These are phyloP conservation scores for Coryphaenoides rupestris DNA, from an alignment of 2,113 vertebrate genomes.

Conservation along the genomic window DNA sequence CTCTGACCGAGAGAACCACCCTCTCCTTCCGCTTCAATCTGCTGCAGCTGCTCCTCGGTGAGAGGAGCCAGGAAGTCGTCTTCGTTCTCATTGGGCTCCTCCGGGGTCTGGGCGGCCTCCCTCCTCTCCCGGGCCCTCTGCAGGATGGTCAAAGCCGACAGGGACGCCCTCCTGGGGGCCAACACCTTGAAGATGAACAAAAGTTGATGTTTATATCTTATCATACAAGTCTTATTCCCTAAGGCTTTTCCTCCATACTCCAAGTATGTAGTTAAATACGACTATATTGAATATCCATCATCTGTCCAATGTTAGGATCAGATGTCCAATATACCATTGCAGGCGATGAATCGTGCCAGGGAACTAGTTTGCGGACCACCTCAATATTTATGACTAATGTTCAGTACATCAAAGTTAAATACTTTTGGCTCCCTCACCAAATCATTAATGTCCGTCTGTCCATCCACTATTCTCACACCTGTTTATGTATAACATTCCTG, in stretches of 20 bases:
- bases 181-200: slow-evolving; percentile 60
- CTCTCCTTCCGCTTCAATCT: slow-evolving; percentile 23
- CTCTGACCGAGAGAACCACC: background rate
- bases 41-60: slow-evolving; percentile 46
- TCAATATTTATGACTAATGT: too few relatives aligned
- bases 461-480: too few relatives aligned
- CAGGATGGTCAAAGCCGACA: slow-evolving; percentile 56
- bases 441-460: too few relatives aligned
- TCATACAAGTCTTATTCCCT: background rate
- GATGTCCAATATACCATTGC: too few relatives aligned
- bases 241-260: background rate
- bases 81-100: background rate
- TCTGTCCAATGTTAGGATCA: too few relatives aligned
- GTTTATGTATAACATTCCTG: too few relatives aligned
- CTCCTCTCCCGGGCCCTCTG: slow-evolving; percentile 57
- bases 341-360: too few relatives aligned
- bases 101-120: slow-evolving; percentile 16
- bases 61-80: slow-evolving; percentile 43
- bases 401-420: too few relatives aligned
- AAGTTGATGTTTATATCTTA: background rate
- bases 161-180: slow-evolving; percentile 43
- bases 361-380: too few relatives aligned
- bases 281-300: too few relatives aligned
- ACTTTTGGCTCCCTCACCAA: too few relatives aligned
- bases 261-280: too few relatives aligned